These are phyloP conservation scores for Chrysochloris asiatica DNA, from an alignment of 2,113 vertebrate genomes.

Conservation along the genomic window DNA sequence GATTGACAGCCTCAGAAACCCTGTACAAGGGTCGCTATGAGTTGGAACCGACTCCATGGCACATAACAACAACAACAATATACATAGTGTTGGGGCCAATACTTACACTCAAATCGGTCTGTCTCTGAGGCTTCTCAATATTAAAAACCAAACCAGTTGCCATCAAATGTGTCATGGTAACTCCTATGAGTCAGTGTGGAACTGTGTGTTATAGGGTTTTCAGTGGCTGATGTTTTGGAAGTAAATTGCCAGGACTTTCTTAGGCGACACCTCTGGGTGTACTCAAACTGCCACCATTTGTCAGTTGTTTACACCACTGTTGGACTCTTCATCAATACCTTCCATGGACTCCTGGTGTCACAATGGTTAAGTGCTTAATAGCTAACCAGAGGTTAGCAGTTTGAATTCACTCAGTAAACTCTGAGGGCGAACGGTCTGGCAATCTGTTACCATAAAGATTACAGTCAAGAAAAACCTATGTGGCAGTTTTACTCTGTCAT, in stretches of 20 bases:
- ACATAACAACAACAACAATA: no score
- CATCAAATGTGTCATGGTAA: neutral
- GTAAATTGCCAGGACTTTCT: neutral
- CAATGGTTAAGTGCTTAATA: neutral
- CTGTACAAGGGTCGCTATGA: no score
- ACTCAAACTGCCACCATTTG: neutral
- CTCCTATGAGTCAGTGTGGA: neutral
- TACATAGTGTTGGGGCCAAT: neutral
- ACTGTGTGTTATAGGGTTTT: neutral
- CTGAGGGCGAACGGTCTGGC: neutral
- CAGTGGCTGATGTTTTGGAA: neutral
- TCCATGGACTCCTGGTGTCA: neutral
- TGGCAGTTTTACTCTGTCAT: neutral
- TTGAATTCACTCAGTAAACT: neutral
- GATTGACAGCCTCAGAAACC: no score
- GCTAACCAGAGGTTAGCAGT: neutral
- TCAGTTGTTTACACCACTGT: neutral
- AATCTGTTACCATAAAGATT: neutral
- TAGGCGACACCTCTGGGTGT: neutral
- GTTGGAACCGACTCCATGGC: no score
- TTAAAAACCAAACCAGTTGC: neutral
- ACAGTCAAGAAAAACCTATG: neutral
- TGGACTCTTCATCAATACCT: neutral
- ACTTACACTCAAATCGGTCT: neutral
- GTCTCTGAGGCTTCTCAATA: neutral